A percentile compares a stretch with the other conserved stretches of the same genome.
These are phyloP conservation scores for Antrozous pallidus DNA, from an alignment of 2,797 vertebrate genomes.

Conservation along the genomic window DNA sequence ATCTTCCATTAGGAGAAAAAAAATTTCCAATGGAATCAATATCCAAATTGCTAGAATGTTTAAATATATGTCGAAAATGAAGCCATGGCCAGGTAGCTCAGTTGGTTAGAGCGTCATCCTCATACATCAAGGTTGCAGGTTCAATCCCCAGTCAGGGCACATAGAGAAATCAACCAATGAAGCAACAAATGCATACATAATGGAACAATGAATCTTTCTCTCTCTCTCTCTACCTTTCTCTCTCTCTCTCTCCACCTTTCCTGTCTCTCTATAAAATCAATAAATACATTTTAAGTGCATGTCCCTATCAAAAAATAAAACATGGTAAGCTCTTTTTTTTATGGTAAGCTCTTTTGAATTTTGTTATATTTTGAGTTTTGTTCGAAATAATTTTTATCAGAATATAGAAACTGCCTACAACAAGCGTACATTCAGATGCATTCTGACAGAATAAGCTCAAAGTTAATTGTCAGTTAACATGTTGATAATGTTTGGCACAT, in stretches of 20 bases:
- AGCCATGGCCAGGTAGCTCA: background rate
- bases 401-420: background rate
- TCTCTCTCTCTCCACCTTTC: no score
- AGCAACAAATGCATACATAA: background rate
- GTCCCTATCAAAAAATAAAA: background rate
- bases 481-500: background rate
- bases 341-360: background rate
- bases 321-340: background rate
- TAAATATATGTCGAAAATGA: background rate
- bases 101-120: background rate
- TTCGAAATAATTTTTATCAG: background rate
- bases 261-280: background rate
- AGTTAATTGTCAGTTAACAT: background rate
- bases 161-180: no score
- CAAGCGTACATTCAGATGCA: background rate
- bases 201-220: background rate
- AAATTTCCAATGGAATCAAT: background rate
- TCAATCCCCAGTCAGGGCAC: background rate
- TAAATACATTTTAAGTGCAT: background rate
- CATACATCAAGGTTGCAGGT: background rate
- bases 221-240: background rate
- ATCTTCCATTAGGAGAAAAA: background rate
- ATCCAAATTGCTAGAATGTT: background rate
- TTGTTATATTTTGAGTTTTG: background rate
- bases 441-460: background rate